Evolutionary conservation across 2,113 vertebrate genomes (phyloP), one percentile per base, ranked within the genome.

Genomic region (Onychostruthus taczanowskii): DNA sequence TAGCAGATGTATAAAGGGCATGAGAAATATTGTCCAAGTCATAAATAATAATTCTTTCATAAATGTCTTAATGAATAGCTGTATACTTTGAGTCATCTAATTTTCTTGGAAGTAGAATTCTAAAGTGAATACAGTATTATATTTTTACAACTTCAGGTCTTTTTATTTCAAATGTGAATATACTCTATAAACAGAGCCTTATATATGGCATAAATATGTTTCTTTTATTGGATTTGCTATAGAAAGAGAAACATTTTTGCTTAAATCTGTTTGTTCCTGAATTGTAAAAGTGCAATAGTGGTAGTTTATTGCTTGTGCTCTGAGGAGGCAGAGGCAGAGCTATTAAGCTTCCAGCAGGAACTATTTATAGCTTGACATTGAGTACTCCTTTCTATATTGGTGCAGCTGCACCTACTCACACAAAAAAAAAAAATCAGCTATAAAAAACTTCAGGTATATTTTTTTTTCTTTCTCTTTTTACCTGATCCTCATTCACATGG

Each of bases 361-460:
- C 97, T 98, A 98, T 98, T 98, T 98, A 97, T 98, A 98, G 92
- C 93, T 96, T 97, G 96, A 98, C 98, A 97, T 97, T 87, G 96
- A 97, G 93, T 96, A 96, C 84, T 96, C 96, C 92, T 98, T 97
- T 98, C 97, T 98, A 90, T 98, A 97, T 97, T 23, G 30, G 94
- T 94, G 89, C 97, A 92, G 96, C 95, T 97, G 89, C 93, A 95
- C 83, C 53, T 97, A 92, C 96, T 97, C 61, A 12, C 94, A 97
- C 95, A 96, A 96, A 91, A 92, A 91, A 92, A n/a, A n/a, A 97
- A 94, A 97, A 35, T 77, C 61, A 87, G 90, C 96, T 97, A 93
- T 96, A 97, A 97, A 96, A 96, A 97, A 95, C 89, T 91, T 83
- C 2, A 91, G 33, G 61, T 24, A 3, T 6, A 89, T 73, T 86